These are phyloP conservation scores for Conistra vaccinii DNA, from an alignment of 2,888 invertebrate genomes.

Conservation along the genomic window DNA sequence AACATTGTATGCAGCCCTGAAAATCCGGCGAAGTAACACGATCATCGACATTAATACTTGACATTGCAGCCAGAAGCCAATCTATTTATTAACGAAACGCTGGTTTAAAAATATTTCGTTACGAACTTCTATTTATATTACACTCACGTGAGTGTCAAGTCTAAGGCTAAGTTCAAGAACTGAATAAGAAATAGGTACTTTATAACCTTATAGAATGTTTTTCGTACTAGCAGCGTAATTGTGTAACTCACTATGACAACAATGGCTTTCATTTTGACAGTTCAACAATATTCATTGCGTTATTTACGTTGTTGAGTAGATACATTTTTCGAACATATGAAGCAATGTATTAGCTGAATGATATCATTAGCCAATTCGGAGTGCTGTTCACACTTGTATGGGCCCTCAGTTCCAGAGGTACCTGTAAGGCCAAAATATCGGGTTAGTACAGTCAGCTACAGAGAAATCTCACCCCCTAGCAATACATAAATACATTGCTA, in stretches of 20 bases:
- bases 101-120: constrained; percentile 35
- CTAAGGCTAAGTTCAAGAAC: constrained; percentile 15
- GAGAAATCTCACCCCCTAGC: too few species aligned
- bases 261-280: too few species aligned
- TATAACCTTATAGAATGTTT: background rate
- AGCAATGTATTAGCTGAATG: too few species aligned
- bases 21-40: background rate
- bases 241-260: too few species aligned
- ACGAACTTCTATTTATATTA: constrained; percentile 32
- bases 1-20: constrained; percentile 10
- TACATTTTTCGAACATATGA: too few species aligned
- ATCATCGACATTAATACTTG: constrained; percentile 42
- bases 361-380: too few species aligned
- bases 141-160: constrained; percentile 31
- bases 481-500: too few species aligned
- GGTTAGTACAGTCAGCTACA: too few species aligned
- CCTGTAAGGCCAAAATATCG: background rate
- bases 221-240: too few species aligned
- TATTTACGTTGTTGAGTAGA: too few species aligned
- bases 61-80: constrained; percentile 40
- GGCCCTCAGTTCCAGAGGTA: background rate
- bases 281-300: too few species aligned
- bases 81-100: constrained; percentile 23
- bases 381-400: too few species aligned
- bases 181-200: background rate